Evolutionary conservation across 2,113 vertebrate genomes (phyloP).

Genomic region (Tetrao urogallus): DNA sequence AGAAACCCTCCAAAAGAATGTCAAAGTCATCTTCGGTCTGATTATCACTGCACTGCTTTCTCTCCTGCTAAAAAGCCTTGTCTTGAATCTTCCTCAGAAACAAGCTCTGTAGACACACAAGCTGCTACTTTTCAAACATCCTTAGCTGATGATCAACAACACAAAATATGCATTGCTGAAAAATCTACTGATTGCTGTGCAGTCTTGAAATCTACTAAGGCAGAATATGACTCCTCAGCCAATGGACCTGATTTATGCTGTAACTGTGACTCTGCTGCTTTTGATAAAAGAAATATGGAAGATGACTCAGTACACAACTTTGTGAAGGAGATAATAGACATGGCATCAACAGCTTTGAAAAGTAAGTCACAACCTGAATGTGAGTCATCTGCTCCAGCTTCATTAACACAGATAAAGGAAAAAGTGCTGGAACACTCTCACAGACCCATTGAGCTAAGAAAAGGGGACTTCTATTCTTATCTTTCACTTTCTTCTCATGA

Average conservation of each 20-base stretch:
- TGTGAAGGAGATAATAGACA: conserved; percentile 94
- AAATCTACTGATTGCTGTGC: conserved; percentile 51
- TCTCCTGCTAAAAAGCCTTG: conserved; percentile 62
- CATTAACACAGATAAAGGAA: conserved; percentile 90
- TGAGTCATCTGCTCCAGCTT: conserved; percentile 76
- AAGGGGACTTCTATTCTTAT: conserved; percentile 98
- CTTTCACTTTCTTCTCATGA: conserved; percentile 98
- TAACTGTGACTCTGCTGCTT: conserved; percentile 72
- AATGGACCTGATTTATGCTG: conserved; percentile 75
- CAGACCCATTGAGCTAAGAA: conserved; percentile 88
- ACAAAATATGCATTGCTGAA: not conserved
- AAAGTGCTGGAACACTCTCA: conserved; percentile 96
- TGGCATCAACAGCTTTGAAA: conserved; percentile 91
- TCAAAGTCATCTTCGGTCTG: conserved; percentile 59
- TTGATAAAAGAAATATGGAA: conserved; percentile 77
- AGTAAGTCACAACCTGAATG: conserved; percentile 86
- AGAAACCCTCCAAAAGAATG: conserved; percentile 68
- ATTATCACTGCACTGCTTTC: conserved; percentile 34
- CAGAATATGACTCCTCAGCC: conserved; percentile 53
- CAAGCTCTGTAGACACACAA: not conserved
- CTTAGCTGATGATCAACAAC: conserved; percentile 19
- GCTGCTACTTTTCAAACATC: conserved; percentile 28
- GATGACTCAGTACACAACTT: conserved; percentile 89
- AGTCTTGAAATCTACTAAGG: conserved; percentile 66
- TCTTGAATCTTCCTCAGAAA: conserved; percentile 57